Evolutionary conservation across 2,797 vertebrate genomes (phyloP), one percentile per base, ranked within the genome.

Genomic region (Microctenopoma stevenorrisi): DNA sequence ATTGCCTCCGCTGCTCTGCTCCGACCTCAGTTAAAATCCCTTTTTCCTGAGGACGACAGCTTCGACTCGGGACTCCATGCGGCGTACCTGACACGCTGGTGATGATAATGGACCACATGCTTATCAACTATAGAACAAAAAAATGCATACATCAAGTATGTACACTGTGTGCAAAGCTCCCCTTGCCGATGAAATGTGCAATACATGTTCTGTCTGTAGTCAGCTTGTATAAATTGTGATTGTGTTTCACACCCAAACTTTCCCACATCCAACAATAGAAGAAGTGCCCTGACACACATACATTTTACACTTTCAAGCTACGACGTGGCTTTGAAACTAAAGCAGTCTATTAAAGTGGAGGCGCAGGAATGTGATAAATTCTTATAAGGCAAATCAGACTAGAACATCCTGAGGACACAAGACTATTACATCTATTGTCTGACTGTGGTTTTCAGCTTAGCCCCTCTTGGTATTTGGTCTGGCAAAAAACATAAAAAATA

Each of bases 271-370:
- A 54, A 18, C 46, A 37, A 16, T 58, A 47, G 14, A 63, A 40
- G 81, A 64, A 68, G 61, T 80, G 56, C 54, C 56, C 37, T 52
- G 18, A 18, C 18, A 18, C 18, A 18, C 18, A 55, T 65, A 62
- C 52, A 72, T 73, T 76, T 78, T 64, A 62, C 26, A 66, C 59
- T 68, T 81, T 63, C 46, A 44, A 57, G 5, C 15, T 35, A 65
- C 72, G n/a, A 63, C 78, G 84, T 80, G 79, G 70, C 66, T 81
- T 85, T 60, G 16, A 25, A 74, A 55, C 40, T 37, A 48, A 79
- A 79, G 26, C n/a, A 16, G 37, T 56, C 30, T 37, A 57, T 66
- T 85, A 76, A 83, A 77, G 87, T 83, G 78, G 77, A 69, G 66
- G 16, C 0, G 7, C 1, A 70, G 64, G 74, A 84, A 86, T 88